Percentiles rank a stretch among this genome's conserved stretches.
Evolutionary conservation across 2,113 vertebrate genomes (phyloP).

Genomic region (Mormyrus iriodes): DNA sequence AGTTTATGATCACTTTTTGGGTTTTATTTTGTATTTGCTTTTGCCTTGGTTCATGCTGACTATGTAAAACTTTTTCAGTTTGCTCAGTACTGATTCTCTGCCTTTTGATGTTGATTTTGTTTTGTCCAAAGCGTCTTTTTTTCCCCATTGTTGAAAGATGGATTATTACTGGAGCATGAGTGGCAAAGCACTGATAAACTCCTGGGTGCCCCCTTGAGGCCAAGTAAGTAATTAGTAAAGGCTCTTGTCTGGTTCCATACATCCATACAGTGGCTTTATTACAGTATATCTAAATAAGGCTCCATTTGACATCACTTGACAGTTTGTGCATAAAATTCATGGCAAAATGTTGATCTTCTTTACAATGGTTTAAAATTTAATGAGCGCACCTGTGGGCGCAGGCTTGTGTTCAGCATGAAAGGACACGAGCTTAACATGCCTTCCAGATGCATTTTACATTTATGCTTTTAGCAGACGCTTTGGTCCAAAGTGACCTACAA

Average conservation of each 20-base stretch:
- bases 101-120: not conserved
- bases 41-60: not conserved
- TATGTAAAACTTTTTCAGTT: not conserved
- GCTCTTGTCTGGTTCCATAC: not conserved
- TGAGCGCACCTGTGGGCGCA: not conserved
- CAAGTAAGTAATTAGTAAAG: not conserved
- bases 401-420: not conserved
- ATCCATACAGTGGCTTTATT: not conserved
- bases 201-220: conserved; percentile 3
- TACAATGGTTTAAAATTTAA: conserved; percentile 7
- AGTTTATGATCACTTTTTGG: not conserved
- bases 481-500: not conserved
- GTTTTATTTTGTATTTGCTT: not conserved
- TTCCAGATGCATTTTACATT: not conserved
- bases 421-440: not conserved
- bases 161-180: not conserved
- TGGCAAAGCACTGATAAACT: not conserved
- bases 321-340: not conserved
- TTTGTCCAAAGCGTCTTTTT: not conserved
- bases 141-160: not conserved
- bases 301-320: not conserved
- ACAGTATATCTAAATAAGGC: not conserved
- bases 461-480: not conserved
- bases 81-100: not conserved
- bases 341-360: not conserved